Base-by-base conservation (phyloP, 2,888 invertebrate species). In the Julus scanicus region DNA sequence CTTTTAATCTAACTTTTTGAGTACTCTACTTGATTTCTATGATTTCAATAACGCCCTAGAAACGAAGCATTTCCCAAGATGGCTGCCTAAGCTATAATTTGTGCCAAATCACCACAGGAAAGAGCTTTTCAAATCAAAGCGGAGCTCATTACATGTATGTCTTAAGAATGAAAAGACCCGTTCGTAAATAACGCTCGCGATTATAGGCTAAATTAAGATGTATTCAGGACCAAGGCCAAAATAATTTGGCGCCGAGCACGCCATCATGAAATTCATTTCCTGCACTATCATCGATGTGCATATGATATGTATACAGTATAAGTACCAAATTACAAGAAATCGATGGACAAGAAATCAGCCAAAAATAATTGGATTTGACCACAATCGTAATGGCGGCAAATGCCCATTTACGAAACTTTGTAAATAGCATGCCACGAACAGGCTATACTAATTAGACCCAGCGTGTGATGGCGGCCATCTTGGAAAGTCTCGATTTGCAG, bases 281-380 rank as follows among this genome's bases (percentile, higher is more conserved):
- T 29, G 29, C 71, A 20, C 8, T 6, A 20, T 5, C 0, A 71
- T 20, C 29, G 29, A 20, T 2, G 20, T 71, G n/a, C 71, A 9
- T 71, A 71, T 29, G n/a, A 71, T 71, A 71, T 71, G 29, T 29
- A 20, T 6, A 44, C 29, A 29, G 29, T 29, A 29, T 29, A 9
- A 71, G 29, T 71, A 29, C 20, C 71, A 71, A 6, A 6, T 6
- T 1, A 20, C 71, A 71, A 71, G 20, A 71, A 71, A 71, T 71
- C 71, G 71, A 71, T 71, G 71, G 71, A 17, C 29, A 53, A 53
- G 53, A 53, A 53, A 71, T 71, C 71, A 71, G 20, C n/a, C 71
- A 29, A 71, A 63, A 71, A 71, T 71, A 71, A 71, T 71, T 71
- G 71, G 71, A 29, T 29, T 71, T 71, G 71, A 71, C 71, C 71